These are phyloP conservation scores for Hipposideros larvatus DNA, from an alignment of 2,797 vertebrate species.

Conservation along the genomic window DNA sequence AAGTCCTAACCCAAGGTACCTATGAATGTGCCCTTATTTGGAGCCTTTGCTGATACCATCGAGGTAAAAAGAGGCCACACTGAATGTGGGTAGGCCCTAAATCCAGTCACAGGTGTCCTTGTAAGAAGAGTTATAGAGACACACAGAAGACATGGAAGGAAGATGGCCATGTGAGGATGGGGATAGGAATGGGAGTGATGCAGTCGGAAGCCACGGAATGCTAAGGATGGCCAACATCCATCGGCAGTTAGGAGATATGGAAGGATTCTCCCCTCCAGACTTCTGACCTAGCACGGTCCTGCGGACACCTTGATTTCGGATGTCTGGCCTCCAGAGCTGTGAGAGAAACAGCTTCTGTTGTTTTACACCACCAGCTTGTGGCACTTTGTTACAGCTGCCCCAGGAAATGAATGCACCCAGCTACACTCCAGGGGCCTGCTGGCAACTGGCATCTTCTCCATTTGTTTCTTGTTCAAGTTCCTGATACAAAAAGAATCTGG, in stretches of 20 bases:
- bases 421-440: rapidly evolving
- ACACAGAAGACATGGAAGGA: not conserved
- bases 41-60: not conserved
- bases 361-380: not conserved
- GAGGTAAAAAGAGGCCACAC: not conserved
- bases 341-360: not conserved
- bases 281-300: not conserved
- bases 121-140: not conserved
- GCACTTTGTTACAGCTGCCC: not conserved
- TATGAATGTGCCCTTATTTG: not conserved
- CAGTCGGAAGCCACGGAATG: not conserved
- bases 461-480: not conserved
- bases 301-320: not conserved
- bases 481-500: not conserved
- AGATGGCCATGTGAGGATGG: not conserved
- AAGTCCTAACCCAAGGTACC: not conserved
- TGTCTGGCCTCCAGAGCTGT: not conserved
- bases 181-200: not conserved
- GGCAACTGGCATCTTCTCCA: not conserved
- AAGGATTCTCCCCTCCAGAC: not conserved
- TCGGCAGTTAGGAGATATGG: rapidly evolving
- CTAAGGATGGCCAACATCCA: not conserved
- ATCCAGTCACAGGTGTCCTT: not conserved
- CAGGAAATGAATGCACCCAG: not conserved
- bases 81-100: not conserved